Base-by-base conservation (phyloP, 2,797 vertebrate genomes). In the Cyprinodon diabolis region DNA sequence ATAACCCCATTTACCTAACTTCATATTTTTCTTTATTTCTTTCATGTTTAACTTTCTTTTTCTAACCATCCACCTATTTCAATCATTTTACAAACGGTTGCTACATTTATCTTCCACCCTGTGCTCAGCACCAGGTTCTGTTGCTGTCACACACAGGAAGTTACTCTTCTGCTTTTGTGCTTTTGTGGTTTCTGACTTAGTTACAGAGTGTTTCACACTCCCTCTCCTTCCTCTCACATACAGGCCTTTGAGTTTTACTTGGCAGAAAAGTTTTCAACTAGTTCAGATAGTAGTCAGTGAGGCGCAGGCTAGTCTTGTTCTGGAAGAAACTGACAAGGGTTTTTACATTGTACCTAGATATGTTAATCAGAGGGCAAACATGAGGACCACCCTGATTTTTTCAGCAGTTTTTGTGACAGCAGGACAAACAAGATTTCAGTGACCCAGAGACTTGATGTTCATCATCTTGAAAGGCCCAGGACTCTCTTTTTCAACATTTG, bases 131-230 rank as follows among this genome's bases (percentile, higher is more conserved):
- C 78, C 35, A 60, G 63, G 78, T 84, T 87, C 21, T 80, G 81
- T 73, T 86, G 83, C 75, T 85, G 66, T 83, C 81, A 66, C 87
- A 86, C 90, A 93, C 94, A 95, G 95, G 95, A 95, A 95, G 95
- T 92, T 75, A 57, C 87, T 92, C 92, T 95, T 95, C 94, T 95
- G 93, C 94, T 95, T 94, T 94, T 94, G 77, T 88, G 75, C 83
- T 82, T 75, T 75, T 94, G 95, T 78, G 95, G 95, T 95, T 95
- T 94, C 87, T 86, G 82, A 81, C 73, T 85, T 72, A 74, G 83
- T 82, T 75, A 71, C 68, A 87, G 30, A 71, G 68, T 81, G 82
- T 84, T 51, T 86, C 80, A 85, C 81, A 87, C 86, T 86, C 89
- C 81, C 77, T 86, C 80, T 84, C 90, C 90, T 93, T 93, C 92